Evolutionary conservation across 2,113 vertebrate genomes (phyloP).

Genomic region (Protomyctophum bolini): DNA sequence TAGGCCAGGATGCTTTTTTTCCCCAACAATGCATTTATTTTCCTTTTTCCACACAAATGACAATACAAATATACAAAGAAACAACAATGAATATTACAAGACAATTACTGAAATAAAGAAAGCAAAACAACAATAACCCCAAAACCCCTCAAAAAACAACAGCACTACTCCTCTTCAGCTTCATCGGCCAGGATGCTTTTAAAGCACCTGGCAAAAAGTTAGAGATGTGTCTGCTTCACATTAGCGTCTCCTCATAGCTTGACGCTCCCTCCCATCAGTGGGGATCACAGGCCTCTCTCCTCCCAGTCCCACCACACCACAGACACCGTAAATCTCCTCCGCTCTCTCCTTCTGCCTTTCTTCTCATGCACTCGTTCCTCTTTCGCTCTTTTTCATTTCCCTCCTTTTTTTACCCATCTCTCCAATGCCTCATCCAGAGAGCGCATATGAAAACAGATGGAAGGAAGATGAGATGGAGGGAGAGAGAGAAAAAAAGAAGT

Average conservation of each 20-base stretch:
- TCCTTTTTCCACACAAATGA: too few species aligned
- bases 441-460: not conserved
- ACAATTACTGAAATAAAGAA: too few species aligned
- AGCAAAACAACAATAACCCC: too few species aligned
- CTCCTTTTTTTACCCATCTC: not conserved
- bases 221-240: conserved; percentile 22
- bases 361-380: not conserved
- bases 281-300: conserved; percentile 22
- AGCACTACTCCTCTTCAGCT: too few species aligned
- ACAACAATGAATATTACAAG: too few species aligned
- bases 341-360: conserved; percentile 28
- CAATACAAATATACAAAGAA: too few species aligned
- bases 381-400: not conserved
- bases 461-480: conserved; percentile 4
- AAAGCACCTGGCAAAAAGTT: too few species aligned
- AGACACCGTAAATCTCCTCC: conserved; percentile 33
- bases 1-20: too few species aligned
- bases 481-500: not conserved
- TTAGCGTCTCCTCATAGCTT: conserved; percentile 22
- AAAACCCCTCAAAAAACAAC: too few species aligned
- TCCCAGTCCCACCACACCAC: conserved; percentile 16
- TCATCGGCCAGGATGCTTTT: too few species aligned
- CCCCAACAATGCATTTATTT: too few species aligned
- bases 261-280: conserved; percentile 28
- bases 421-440: not conserved